These are phyloP conservation scores for Todus mexicanus DNA, from an alignment of 2,797 vertebrate genomes.

Conservation along the genomic window DNA sequence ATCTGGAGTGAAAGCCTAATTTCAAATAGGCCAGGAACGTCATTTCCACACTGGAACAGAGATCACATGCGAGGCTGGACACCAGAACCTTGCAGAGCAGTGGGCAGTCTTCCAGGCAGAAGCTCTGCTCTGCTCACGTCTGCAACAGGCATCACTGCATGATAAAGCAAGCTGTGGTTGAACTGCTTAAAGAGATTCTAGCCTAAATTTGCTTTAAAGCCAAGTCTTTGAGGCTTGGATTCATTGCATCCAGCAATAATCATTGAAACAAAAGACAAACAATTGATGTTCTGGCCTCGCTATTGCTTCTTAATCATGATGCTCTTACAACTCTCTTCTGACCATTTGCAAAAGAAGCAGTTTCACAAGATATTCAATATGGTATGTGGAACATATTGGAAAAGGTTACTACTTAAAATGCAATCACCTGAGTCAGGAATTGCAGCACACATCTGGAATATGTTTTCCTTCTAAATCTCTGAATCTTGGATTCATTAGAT, in stretches of 20 bases:
- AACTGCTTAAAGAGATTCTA: neutral
- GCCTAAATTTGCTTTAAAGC: neutral
- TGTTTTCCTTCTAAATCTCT: slow-evolving; percentile 47
- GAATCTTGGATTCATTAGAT: slow-evolving; percentile 68
- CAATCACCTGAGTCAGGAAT: slow-evolving; percentile 62
- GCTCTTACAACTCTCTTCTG: neutral
- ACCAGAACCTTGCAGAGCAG: neutral
- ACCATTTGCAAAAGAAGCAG: neutral
- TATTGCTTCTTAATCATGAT: neutral
- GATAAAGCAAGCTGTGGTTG: neutral
- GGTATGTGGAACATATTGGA: neutral
- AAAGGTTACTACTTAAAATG: slow-evolving; percentile 44
- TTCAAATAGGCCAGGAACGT: slow-evolving; percentile 30
- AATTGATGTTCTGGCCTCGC: slow-evolving; percentile 1
- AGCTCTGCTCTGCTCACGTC: neutral
- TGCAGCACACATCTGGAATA: slow-evolving; percentile 64
- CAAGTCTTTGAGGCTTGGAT: slow-evolving; percentile 7
- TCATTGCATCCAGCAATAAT: neutral
- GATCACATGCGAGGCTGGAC: neutral
- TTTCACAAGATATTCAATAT: neutral
- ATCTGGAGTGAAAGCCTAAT: neutral
- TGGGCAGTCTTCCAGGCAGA: neutral
- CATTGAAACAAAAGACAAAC: neutral
- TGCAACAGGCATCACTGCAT: neutral
- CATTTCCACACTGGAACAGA: neutral